Conservation (phyloP, 1,140 invertebrate species). For the Paralvinella palmiformis region DNA sequence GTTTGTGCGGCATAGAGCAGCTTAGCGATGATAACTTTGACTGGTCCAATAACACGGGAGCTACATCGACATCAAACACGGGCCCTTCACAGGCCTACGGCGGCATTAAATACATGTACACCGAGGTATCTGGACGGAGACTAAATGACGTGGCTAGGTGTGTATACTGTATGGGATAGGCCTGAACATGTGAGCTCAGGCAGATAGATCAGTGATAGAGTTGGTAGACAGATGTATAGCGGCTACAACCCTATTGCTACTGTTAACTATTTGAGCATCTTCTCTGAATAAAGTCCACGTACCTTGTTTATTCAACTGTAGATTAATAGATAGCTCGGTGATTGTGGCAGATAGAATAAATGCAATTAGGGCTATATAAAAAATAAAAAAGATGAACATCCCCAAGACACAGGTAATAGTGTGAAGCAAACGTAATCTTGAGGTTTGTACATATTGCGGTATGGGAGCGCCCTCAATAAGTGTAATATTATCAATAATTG, state of each 20-base stretch:
- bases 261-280: not conserved
- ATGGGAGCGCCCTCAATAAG: not conserved
- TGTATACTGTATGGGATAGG: not conserved
- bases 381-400: too few species aligned
- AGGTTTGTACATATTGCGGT: not conserved
- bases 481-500: not conserved
- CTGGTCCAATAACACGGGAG: constrained; percentile 62
- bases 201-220: not conserved
- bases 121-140: not conserved
- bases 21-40: constrained; percentile 69
- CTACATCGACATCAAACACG: not conserved
- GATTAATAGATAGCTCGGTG: too few species aligned
- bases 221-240: not conserved
- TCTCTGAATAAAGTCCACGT: not conserved
- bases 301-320: too few species aligned
- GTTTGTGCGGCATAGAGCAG: constrained; percentile 69
- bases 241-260: not conserved
- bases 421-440: too few species aligned
- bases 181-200: not conserved
- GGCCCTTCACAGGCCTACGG: not conserved
- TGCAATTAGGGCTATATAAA: too few species aligned
- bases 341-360: too few species aligned
- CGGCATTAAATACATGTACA: not conserved
- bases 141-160: not conserved
- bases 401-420: too few species aligned